Evolutionary conservation across 92 coral and sea anemone species (phyloP), one percentile per base, ranked within the genome.

Genomic region (Plumapathes pennacea): DNA sequence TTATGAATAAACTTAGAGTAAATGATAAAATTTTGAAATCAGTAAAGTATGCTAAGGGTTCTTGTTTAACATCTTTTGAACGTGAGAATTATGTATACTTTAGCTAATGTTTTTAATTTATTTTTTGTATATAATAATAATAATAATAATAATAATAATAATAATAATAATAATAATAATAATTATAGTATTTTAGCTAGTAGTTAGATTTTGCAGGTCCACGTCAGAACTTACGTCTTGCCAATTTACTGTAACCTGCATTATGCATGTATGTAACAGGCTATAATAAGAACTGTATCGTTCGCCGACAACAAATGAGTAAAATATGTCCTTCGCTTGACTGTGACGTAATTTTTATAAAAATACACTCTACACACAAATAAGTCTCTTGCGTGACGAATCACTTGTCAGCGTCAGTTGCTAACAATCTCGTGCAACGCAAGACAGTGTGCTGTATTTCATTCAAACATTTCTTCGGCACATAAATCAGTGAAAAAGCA

Each of bases 201-300:
- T n/a, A n/a, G 7, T 45, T 49, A 49, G 28, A 18, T 18, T 17
- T 18, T 22, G 56, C 56, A 49, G 56, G 56, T 49, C 28, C 56
- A 49, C 56, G 25, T 49, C 28, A 49, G 56, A 17, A 18, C 15
- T 4, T 49, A 7, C 22, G 30, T 34, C 6, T 49, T 15, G 4
- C 56, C 10, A 15, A 49, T 7, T 34, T 13, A 7, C 28, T 2
- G 4, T 49, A 5, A 17, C 56, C 56, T 17, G 30, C 56, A 15
- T 49, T 4, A 49, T 49, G 56, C 13, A 49, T 49, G 56, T 18
- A 49, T 49, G 28, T n/a, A n/a, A n/a, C n/a, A n/a, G n/a, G n/a
- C n/a, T n/a, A n/a, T n/a, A n/a, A n/a, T n/a, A n/a, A n/a, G n/a
- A n/a, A n/a, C n/a, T n/a, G n/a, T n/a, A n/a, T n/a, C n/a, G n/a